Evolutionary conservation across 2,888 invertebrate species (phyloP).

Genomic region (Pristionchus japonicus): DNA sequence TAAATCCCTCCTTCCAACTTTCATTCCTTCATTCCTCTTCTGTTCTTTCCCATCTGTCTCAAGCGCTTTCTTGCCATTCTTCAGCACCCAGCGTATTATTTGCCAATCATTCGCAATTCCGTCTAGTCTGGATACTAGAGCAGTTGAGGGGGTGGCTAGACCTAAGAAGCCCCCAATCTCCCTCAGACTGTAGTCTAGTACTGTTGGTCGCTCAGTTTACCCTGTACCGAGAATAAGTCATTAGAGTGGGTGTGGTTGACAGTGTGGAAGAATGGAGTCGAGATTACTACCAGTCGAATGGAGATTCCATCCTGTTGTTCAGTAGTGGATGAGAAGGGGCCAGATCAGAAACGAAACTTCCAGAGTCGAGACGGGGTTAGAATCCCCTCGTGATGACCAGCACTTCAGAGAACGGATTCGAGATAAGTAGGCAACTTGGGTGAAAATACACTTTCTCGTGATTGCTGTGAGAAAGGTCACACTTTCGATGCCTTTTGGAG

Average conservation of each 20-base stretch:
- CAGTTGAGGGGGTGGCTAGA: too few species aligned
- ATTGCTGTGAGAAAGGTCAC: background rate
- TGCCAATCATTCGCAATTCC: background rate
- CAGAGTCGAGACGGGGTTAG: background rate
- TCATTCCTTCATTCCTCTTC: background rate
- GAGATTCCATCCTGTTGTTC: background rate
- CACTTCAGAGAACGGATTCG: background rate
- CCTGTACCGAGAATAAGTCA: background rate
- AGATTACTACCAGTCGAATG: slow-evolving; percentile 4
- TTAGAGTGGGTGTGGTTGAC: background rate
- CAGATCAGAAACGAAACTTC: background rate
- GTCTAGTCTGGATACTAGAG: too few species aligned
- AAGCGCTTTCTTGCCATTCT: background rate
- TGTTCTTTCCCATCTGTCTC: background rate
- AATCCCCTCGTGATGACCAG: background rate
- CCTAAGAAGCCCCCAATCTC: too few species aligned
- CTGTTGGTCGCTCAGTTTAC: background rate
- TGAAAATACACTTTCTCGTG: background rate
- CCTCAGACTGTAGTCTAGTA: background rate
- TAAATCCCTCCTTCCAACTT: background rate
- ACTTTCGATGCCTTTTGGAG: background rate
- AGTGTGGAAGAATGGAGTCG: background rate
- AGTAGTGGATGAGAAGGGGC: background rate
- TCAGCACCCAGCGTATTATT: background rate
- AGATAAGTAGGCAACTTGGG: background rate